Conservation (phyloP, 2,797 vertebrate genomes). For the Mareca penelope region DNA sequence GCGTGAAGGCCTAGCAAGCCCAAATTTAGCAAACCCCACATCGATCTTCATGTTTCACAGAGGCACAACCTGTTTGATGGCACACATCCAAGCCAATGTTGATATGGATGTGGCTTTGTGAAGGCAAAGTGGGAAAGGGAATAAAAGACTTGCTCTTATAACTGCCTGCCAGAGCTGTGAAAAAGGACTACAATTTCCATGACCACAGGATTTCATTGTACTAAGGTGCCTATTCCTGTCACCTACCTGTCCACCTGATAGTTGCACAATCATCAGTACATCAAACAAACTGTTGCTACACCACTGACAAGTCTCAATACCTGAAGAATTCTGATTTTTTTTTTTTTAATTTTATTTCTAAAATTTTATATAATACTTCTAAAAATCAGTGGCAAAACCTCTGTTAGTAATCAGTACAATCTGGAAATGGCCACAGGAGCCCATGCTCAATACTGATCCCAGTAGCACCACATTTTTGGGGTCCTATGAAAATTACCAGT, state of each 20-base stretch:
- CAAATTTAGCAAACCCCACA: constrained; percentile 41
- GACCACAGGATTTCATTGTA: background rate
- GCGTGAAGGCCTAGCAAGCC: background rate
- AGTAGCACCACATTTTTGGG: background rate
- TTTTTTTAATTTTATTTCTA: too few species aligned
- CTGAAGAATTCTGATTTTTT: background rate
- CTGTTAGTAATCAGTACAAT: background rate
- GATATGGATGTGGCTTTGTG: background rate
- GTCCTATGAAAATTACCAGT: background rate
- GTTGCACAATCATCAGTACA: background rate
- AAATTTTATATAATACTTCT: background rate
- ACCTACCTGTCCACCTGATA: background rate
- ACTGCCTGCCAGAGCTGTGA: constrained; percentile 12
- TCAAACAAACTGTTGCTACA: background rate
- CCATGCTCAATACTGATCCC: background rate
- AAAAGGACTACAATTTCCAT: background rate
- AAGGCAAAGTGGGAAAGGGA: constrained; percentile 23
- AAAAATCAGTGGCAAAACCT: background rate
- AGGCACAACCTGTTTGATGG: constrained; percentile 36
- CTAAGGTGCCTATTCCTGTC: background rate
- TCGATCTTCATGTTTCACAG: background rate
- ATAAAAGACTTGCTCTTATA: constrained; percentile 43
- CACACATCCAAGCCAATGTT: constrained; percentile 15
- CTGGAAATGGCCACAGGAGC: background rate
- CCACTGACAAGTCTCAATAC: background rate